Percentiles rank a stretch among this genome's conserved stretches.
phyloP scores from a whole-genome alignment of 2,888 invertebrate genomes.

The Torymus auratus region DNA sequence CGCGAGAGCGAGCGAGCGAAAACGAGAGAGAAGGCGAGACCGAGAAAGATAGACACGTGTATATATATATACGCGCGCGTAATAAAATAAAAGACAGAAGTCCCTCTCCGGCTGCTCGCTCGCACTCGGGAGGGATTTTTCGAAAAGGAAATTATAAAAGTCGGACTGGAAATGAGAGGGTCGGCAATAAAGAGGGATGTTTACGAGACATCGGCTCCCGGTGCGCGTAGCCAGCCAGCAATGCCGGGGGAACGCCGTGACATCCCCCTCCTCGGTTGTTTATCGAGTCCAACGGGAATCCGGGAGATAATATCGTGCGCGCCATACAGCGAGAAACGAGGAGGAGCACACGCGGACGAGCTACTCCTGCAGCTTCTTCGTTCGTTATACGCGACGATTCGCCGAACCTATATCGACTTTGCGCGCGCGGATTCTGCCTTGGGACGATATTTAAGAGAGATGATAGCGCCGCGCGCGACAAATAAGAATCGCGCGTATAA shows the following conservation, averaged over 20 bases:
- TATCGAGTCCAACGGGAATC: conserved; percentile 71
- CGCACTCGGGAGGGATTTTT: conserved; percentile 63
- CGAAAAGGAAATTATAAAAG: conserved; percentile 73
- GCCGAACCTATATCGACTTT: conserved; percentile 50
- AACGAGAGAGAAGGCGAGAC: conserved; percentile 39
- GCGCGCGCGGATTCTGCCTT: conserved; percentile 6
- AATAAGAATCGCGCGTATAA: conserved; percentile 31
- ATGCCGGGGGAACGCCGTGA: conserved; percentile 64
- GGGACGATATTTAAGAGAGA: conserved; percentile 28
- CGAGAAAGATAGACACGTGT: conserved; percentile 54
- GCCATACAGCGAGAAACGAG: conserved; percentile 32
- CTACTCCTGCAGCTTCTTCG: background rate
- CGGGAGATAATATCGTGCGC: conserved; percentile 66
- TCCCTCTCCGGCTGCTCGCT: conserved; percentile 20
- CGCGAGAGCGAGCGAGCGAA: conserved; percentile 24
- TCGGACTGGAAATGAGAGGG: conserved; percentile 73
- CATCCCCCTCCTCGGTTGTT: conserved; percentile 69
- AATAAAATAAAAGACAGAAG: conserved; percentile 57
- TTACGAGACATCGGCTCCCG: conserved; percentile 73
- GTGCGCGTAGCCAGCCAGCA: conserved; percentile 59
- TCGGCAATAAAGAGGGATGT: conserved; percentile 74
- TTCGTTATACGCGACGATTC: conserved; percentile 43
- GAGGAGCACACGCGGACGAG: background rate
- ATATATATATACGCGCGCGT: conserved; percentile 35
- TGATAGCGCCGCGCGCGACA: conserved; percentile 43